Percentiles rank a stretch among this genome's conserved stretches.
Evolutionary conservation across 2,797 vertebrate species (phyloP).

Genomic region (Coendou prehensilis): DNA sequence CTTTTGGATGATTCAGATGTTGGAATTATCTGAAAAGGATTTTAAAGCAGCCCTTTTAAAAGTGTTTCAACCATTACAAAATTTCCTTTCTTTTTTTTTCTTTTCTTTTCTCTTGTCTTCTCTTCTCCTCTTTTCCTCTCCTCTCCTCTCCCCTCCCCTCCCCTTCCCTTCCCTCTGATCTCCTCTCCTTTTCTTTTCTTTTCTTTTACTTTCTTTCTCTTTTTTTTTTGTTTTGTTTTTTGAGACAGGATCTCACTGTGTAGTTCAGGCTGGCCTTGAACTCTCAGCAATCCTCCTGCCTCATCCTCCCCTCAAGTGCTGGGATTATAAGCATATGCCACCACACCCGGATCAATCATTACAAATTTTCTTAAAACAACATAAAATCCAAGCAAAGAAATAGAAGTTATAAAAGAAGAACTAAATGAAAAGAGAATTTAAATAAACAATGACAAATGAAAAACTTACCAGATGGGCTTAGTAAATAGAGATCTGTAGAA

Average conservation of each 20-base stretch:
- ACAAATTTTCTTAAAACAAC: neutral
- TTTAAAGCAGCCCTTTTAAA: neutral
- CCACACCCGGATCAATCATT: neutral
- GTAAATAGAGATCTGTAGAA: neutral
- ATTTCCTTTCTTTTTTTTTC: neutral
- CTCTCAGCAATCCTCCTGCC: neutral
- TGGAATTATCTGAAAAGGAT: neutral
- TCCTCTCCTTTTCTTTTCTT: no score
- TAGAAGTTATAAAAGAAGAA: neutral
- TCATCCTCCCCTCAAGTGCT: neutral
- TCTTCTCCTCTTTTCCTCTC: no score
- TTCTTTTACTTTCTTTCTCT: neutral
- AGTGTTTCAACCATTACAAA: neutral
- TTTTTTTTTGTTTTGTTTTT: neutral
- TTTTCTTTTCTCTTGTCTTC: no score
- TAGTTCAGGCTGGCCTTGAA: neutral
- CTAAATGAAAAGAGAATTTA: constrained; percentile 10
- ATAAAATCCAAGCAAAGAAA: neutral
- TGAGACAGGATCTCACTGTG: neutral
- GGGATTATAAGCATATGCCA: neutral
- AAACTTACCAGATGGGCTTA: neutral
- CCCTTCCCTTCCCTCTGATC: no score
- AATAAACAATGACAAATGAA: neutral
- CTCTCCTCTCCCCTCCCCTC: neutral
- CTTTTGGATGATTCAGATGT: neutral